These are phyloP conservation scores for Tetheella fluctuosa DNA, from an alignment of 2,888 invertebrate species.

Conservation along the genomic window DNA sequence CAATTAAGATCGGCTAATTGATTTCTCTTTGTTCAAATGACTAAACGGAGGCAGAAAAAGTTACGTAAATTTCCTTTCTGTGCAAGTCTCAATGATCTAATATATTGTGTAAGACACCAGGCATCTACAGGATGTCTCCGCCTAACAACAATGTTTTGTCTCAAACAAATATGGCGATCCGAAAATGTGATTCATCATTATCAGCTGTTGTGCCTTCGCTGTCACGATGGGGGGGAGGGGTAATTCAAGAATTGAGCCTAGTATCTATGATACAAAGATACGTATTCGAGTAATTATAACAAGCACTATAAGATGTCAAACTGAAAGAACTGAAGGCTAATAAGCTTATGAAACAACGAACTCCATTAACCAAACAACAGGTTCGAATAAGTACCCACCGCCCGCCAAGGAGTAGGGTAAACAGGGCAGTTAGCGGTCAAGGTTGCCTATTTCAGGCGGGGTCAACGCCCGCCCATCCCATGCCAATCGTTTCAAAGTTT, in stretches of 20 bases:
- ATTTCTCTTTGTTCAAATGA: neutral
- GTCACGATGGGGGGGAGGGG: neutral
- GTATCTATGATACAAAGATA: neutral
- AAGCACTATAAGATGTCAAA: neutral
- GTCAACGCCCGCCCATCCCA: constrained; percentile 55
- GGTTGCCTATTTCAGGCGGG: constrained; percentile 72
- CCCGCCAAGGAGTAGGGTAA: constrained; percentile 41
- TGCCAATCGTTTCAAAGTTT: constrained; percentile 40
- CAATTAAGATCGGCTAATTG: constrained; percentile 1
- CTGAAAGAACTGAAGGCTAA: neutral
- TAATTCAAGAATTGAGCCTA: neutral
- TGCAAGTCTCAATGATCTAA: neutral
- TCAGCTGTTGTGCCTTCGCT: neutral
- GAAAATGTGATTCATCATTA: constrained; percentile 1
- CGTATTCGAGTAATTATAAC: neutral
- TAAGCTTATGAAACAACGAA: neutral
- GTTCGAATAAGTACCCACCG: neutral
- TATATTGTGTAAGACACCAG: neutral
- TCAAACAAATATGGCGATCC: neutral
- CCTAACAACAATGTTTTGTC: neutral
- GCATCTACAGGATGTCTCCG: neutral
- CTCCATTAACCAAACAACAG: neutral
- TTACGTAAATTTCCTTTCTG: neutral
- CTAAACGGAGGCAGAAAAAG: neutral
- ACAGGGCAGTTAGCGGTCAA: constrained; percentile 66